Conservation (phyloP, 1,140 invertebrate genomes). For the Zaprionus kolodkinae region DNA sequence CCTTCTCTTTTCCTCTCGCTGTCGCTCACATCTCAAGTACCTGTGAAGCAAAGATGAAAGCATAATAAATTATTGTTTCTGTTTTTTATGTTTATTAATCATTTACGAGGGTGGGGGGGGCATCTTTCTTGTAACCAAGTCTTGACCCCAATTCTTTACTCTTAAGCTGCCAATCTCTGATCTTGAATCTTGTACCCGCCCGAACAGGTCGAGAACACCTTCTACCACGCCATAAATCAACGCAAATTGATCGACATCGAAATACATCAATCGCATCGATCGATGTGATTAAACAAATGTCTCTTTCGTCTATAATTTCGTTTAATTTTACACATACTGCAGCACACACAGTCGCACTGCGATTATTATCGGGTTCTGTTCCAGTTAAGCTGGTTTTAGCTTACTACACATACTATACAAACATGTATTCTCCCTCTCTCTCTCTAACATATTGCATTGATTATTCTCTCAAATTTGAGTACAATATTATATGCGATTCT, state of each 20-base stretch:
- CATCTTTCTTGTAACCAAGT: constrained; percentile 6
- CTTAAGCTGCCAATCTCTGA: not conserved
- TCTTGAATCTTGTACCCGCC: not conserved
- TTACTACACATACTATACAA: not conserved
- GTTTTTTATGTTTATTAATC: constrained; percentile 1
- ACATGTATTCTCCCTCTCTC: not conserved
- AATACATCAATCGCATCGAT: constrained; percentile 30
- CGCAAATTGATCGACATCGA: constrained; percentile 19
- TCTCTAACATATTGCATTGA: not conserved
- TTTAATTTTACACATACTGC: not conserved
- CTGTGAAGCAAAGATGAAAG: constrained; percentile 22
- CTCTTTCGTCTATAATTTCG: constrained; percentile 6
- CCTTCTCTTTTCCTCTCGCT: not conserved
- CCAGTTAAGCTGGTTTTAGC: constrained; percentile 42
- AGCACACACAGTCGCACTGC: not conserved
- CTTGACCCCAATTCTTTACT: constrained; percentile 2
- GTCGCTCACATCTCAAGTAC: constrained; percentile 56
- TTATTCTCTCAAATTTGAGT: not conserved
- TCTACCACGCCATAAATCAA: constrained; percentile 38
- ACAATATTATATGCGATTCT: not conserved
- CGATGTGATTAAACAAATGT: constrained; percentile 6
- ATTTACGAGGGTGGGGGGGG: not conserved
- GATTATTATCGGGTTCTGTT: constrained; percentile 10
- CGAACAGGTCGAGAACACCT: not conserved
- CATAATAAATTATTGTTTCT: not conserved